A percentile compares a stretch with the other conserved stretches of the same genome.
These are phyloP conservation scores for Monarcha castaneiventris DNA, from an alignment of 2,113 vertebrate genomes.

Conservation along the genomic window DNA sequence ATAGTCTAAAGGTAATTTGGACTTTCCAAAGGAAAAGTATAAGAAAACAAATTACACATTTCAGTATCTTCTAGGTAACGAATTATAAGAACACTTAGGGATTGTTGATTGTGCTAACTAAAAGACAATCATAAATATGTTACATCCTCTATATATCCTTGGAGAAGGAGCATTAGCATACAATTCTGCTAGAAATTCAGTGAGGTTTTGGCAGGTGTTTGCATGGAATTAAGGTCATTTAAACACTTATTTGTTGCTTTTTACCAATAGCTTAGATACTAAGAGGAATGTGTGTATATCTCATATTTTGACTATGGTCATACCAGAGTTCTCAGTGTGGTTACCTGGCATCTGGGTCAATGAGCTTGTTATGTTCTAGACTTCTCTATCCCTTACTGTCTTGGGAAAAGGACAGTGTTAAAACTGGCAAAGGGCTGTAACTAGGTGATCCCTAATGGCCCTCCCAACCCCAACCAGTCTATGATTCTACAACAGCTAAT, in stretches of 20 bases:
- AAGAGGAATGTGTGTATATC: neutral
- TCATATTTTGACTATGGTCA: neutral
- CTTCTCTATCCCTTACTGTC: fast-evolving
- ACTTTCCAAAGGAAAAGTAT: neutral
- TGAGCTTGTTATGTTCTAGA: neutral
- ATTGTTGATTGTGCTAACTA: neutral
- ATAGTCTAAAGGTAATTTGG: neutral
- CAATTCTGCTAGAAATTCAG: neutral
- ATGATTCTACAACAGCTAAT: neutral
- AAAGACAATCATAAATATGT: neutral
- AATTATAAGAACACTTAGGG: neutral
- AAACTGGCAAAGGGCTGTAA: neutral
- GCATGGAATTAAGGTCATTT: neutral
- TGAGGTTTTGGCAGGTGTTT: neutral
- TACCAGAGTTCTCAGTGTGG: neutral
- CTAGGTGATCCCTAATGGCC: neutral
- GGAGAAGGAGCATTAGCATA: neutral
- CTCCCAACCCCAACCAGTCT: neutral
- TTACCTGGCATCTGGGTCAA: neutral
- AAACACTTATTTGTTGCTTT: neutral
- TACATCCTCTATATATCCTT: neutral
- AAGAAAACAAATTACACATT: neutral
- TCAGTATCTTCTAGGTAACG: neutral
- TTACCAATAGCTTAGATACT: neutral
- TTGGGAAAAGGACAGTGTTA: neutral